Evolutionary conservation across 1,140 invertebrate species (phyloP).

Genomic region (Drosophila lowei): DNA sequence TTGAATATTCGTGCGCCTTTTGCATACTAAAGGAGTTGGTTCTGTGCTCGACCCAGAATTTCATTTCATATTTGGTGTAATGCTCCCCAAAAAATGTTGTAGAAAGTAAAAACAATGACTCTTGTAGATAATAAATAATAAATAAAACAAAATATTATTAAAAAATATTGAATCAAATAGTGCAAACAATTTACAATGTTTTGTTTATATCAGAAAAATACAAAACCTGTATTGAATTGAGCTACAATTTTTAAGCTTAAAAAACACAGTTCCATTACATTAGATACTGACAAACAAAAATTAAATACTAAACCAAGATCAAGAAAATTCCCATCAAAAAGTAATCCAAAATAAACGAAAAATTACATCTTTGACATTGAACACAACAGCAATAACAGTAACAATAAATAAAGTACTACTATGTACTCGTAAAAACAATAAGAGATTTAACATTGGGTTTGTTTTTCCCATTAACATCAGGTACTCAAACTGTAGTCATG

Average conservation of each 20-base stretch:
- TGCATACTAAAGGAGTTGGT: slow-evolving; percentile 47
- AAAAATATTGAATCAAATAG: no score
- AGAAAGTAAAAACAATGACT: neutral
- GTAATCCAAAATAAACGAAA: slow-evolving; percentile 2
- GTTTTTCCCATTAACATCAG: slow-evolving; percentile 41
- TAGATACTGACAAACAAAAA: no score
- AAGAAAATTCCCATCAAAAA: neutral
- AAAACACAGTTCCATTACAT: no score
- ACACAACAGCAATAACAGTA: slow-evolving; percentile 2
- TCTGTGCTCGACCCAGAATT: slow-evolving; percentile 27
- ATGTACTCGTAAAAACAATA: neutral
- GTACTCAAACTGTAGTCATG: slow-evolving; percentile 33
- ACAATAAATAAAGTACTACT: slow-evolving; percentile 22
- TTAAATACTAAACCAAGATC: no score
- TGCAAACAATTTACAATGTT: no score
- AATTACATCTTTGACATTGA: neutral
- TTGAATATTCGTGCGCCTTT: slow-evolving; percentile 34
- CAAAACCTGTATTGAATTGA: no score
- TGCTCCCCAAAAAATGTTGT: neutral
- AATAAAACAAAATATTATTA: no score
- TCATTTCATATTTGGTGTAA: slow-evolving; percentile 1
- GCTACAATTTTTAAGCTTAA: no score
- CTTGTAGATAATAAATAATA: neutral
- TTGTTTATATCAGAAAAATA: no score
- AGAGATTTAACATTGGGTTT: slow-evolving; percentile 29